Base-by-base conservation (phyloP, 2,888 invertebrate species). In the Ormyrus labotus region DNA sequence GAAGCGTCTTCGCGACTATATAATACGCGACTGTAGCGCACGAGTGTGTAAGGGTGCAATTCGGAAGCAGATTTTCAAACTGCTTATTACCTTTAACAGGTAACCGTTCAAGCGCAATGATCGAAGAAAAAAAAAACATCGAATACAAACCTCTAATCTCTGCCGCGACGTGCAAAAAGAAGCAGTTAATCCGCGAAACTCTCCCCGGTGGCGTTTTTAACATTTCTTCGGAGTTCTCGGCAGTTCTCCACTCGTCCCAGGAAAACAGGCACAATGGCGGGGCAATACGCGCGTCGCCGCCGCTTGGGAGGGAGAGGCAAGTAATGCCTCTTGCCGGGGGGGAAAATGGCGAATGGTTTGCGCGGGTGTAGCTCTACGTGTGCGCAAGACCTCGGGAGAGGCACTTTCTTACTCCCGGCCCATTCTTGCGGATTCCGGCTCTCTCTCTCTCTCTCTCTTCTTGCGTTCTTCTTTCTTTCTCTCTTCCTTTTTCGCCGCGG, bases 291-390 rank as follows among this genome's bases (percentile, higher is more conserved):
- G 55, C 34, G 68, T 34, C 34, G 34, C 34, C 50, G 53, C 34
- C 68, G 45, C 61, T 34, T 50, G 34, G 13, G 65, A 60, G 10
- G 19, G 57, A 34, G 34, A 70, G 70, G 70, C 61, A 75, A 78
- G 78, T 65, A 74, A 65, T 65, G 78, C 60, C 58, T 55, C 53
- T n/a, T 64, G 51, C 57, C 57, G 55, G 58, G 75, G 57, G 79
- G 75, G 77, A 76, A 81, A 82, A 82, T 80, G 78, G 79, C 77
- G 79, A 77, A 82, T 58, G 34, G 34, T 72, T 81, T 74, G 69
- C 8, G 63, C n/a, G 45, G 11, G 34, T 53, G 63, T 50, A 10
- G 71, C 34, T 19, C 34, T 34, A 34, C 34, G 34, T 34, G 45
- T 13, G 69, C 10, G 76, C 57, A 76, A 76, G 67, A 80, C 34